Evolutionary conservation across 2,888 invertebrate genomes (phyloP).

Genomic region (Lycophotia porphyrea): DNA sequence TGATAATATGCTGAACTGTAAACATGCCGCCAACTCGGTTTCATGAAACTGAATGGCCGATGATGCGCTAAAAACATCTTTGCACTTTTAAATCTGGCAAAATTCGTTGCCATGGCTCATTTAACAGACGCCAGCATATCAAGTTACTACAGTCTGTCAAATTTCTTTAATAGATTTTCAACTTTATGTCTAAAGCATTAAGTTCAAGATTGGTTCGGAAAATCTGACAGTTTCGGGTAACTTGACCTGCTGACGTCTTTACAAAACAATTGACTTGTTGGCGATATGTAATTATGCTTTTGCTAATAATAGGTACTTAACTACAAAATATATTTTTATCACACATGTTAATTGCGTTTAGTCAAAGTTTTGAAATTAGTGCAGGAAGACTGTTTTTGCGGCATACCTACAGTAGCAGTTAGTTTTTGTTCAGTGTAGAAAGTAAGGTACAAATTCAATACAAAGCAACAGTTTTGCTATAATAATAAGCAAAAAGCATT

Average conservation of each 20-base stretch:
- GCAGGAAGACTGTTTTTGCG: conserved; percentile 36
- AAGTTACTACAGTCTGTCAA: too few relatives aligned
- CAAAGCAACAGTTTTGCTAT: conserved; percentile 64
- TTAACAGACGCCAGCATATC: too few relatives aligned
- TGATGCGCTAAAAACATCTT: conserved; percentile 37
- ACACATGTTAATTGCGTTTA: conserved; percentile 49
- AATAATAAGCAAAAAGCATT: conserved; percentile 72
- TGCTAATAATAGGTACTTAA: conserved; percentile 38
- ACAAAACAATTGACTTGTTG: conserved; percentile 45
- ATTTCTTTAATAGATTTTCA: too few relatives aligned
- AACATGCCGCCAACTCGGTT: conserved; percentile 57
- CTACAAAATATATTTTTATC: conserved; percentile 42
- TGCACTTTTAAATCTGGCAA: conserved; percentile 24
- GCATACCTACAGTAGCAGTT: conserved; percentile 35
- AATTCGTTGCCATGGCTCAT: conserved; percentile 13
- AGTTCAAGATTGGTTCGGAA: too few relatives aligned
- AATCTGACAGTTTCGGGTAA: too few relatives aligned
- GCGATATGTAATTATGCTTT: conserved; percentile 40
- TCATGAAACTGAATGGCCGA: conserved; percentile 30
- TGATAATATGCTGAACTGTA: conserved; percentile 60
- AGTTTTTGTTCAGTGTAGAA: conserved; percentile 50
- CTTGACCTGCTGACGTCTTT: too few relatives aligned
- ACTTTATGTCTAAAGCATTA: too few relatives aligned
- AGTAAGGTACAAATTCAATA: conserved; percentile 50
- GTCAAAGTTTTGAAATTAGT: conserved; percentile 37